phyloP scores from a whole-genome alignment of 2,797 vertebrate species.

The Lemur catta region DNA sequence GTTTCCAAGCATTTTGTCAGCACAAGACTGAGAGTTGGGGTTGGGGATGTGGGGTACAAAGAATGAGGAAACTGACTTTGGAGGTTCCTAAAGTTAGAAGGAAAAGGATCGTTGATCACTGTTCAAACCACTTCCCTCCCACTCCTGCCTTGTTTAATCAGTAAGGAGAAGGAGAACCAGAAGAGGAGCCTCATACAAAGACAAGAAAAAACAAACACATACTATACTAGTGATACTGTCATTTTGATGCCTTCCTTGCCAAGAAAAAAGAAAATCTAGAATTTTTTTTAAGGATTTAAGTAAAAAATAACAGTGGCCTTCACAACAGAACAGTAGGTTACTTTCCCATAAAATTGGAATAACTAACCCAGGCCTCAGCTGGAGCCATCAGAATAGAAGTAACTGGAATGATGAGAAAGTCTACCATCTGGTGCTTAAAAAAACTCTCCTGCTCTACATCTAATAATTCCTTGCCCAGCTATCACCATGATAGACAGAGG shows the following conservation, averaged over 20 bases:
- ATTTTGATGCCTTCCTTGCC: neutral
- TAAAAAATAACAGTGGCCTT: neutral
- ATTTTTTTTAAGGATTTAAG: neutral
- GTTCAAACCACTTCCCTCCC: neutral
- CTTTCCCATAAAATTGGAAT: neutral
- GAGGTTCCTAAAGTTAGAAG: neutral
- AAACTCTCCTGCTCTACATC: neutral
- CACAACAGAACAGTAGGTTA: neutral
- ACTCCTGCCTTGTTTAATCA: neutral
- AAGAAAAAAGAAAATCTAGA: constrained; percentile 1
- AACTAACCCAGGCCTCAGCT: neutral
- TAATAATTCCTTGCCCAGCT: neutral
- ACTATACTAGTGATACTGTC: neutral
- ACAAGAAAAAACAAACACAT: neutral
- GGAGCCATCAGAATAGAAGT: neutral
- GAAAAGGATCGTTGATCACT: neutral
- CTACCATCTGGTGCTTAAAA: neutral
- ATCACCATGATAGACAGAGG: neutral
- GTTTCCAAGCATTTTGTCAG: neutral
- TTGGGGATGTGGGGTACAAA: neutral
- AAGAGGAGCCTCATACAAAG: too few species aligned
- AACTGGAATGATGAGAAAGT: neutral
- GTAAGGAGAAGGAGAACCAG: neutral
- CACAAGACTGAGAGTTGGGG: neutral
- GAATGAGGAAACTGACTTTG: neutral